Conservation (phyloP, 2,797 vertebrate genomes). For the Microctenopoma steveboyesi region DNA sequence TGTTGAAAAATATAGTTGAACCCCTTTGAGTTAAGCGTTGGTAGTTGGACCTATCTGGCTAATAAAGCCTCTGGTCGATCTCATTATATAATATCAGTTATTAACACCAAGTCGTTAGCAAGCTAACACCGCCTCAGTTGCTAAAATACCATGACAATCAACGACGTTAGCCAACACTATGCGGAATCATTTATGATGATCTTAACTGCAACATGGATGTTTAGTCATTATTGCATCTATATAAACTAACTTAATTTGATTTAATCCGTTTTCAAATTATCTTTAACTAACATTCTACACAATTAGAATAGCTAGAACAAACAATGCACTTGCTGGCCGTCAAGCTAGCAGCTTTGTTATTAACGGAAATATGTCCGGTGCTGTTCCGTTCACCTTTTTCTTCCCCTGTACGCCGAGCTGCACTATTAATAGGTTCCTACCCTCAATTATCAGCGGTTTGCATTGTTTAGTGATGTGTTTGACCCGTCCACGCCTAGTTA, state of each 20-base stretch:
- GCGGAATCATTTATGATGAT: slow-evolving; percentile 27
- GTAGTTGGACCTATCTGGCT: neutral
- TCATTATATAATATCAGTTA: slow-evolving; percentile 14
- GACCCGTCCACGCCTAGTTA: no score
- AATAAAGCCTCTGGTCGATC: neutral
- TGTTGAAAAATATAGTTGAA: neutral
- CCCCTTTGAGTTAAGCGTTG: neutral
- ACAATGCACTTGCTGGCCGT: slow-evolving; percentile 38
- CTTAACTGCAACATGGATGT: neutral
- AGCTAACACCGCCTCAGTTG: slow-evolving; percentile 21
- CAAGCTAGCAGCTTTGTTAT: slow-evolving; percentile 70
- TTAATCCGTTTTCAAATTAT: neutral
- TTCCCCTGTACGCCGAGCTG: slow-evolving; percentile 13
- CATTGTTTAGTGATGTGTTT: no score
- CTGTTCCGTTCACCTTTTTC: slow-evolving; percentile 29
- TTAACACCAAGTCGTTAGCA: neutral
- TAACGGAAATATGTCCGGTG: slow-evolving; percentile 51
- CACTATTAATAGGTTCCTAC: neutral
- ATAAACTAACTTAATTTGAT: neutral
- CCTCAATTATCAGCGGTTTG: neutral
- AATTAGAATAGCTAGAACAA: neutral
- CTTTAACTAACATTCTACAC: neutral
- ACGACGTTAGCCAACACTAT: slow-evolving; percentile 55
- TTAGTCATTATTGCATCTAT: slow-evolving; percentile 8
- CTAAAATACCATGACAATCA: slow-evolving; percentile 33